Evolutionary conservation across 1,140 invertebrate species (phyloP), one percentile per base, ranked within the genome.

Genomic region (Zaprionus davidi): DNA sequence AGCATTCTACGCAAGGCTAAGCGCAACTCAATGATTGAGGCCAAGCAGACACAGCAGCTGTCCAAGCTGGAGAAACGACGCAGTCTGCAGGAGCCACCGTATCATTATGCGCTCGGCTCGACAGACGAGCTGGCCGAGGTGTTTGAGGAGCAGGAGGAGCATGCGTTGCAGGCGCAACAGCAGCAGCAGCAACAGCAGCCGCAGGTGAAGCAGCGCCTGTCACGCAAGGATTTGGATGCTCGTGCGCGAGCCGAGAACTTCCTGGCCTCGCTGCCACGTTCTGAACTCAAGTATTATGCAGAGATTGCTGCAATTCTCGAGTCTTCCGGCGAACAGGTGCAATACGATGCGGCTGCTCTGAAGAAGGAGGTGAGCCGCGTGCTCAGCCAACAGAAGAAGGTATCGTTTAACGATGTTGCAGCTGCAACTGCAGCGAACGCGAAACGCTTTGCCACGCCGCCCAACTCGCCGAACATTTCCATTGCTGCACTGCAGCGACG

Each of bases 11-110:
- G 82, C 93, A 92, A 92, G 56, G 78, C 91, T 2, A 79, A 97
- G 92, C 93, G 96, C 38, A 97, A 96, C 82, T 97, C 96, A 71
- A 96, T 97, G 96, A 96, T 97, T 85, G 97, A 97, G 92, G 95
- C 96, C 91, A 94, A 94, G 76, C 94, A 94, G 65, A 66, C 93
- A 49, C 90, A 93, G 57, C 87, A 94, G 57, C 83, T 93, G 53
- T 93, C 94, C 51, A 95, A 95, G 86, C 92, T 93, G 41, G 94
- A 94, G 57, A 96, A 96, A 90, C 93, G 96, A 59, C 94, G 95
- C 91, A 96, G 96, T 6, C 87, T 96, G 17, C 96, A 96, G 92
- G 96, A 96, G 81, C 95, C 95, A 2, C 96, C 96, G 63, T 95
- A 95, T 80, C 93, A 95, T 66, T 94, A 95, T 74, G 95, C 95